A percentile compares a stretch with the other conserved stretches of the same genome.
phyloP scores from a whole-genome alignment of 1,140 invertebrate genomes.

The Drosophila equinoxialis region DNA sequence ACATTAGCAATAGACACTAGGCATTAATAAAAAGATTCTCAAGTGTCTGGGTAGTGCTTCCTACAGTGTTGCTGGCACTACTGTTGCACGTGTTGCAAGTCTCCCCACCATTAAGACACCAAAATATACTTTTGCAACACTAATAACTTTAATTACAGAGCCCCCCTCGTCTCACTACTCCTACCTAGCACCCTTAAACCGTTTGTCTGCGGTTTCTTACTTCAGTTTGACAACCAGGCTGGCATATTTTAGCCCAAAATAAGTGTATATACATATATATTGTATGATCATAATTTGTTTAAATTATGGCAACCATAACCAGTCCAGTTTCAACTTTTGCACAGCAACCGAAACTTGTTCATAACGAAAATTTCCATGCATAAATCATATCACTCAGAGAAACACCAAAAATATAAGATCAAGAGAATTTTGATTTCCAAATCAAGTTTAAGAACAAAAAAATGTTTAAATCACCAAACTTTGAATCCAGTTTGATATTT shows the following conservation, averaged over 20 bases:
- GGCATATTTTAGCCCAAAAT: slow-evolving; percentile 9
- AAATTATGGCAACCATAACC: slow-evolving; percentile 33
- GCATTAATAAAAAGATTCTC: slow-evolving; percentile 54
- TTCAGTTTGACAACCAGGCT: slow-evolving; percentile 7
- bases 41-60: slow-evolving; percentile 23
- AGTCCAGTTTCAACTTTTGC: slow-evolving; percentile 44
- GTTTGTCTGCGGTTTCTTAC: slow-evolving; percentile 1
- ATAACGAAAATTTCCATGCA: slow-evolving; percentile 66
- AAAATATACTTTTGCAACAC: slow-evolving; percentile 15
- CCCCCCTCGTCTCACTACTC: neutral
- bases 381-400: slow-evolving; percentile 43
- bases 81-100: slow-evolving; percentile 63
- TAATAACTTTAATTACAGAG: slow-evolving; percentile 13
- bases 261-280: neutral
- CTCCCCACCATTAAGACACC: slow-evolving; percentile 13
- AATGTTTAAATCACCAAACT: neutral
- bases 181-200: neutral
- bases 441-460: neutral
- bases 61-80: neutral
- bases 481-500: neutral
- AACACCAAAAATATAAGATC: neutral
- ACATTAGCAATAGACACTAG: slow-evolving; percentile 4
- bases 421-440: neutral
- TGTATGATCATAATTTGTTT: slow-evolving; percentile 14
- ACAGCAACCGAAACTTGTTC: slow-evolving; percentile 46